phyloP scores from a whole-genome alignment of 2,113 vertebrate genomes.

The Bombycilla garrulus region DNA sequence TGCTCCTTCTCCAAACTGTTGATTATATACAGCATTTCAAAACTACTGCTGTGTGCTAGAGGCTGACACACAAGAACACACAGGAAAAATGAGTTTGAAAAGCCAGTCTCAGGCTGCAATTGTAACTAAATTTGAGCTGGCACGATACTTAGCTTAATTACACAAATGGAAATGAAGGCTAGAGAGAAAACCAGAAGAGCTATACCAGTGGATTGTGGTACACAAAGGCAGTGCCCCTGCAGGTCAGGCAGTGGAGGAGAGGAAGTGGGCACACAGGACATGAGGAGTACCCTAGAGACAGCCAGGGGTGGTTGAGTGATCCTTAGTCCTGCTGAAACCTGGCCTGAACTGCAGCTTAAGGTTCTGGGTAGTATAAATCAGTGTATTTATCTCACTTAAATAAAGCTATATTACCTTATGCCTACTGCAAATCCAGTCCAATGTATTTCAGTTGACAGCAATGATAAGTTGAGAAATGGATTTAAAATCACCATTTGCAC shows the following conservation, averaged over 20 bases:
- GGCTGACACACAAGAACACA: background rate
- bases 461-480: background rate
- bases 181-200: background rate
- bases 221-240: background rate
- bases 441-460: background rate
- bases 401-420: background rate
- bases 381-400: background rate
- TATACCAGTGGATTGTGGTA: background rate
- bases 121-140: background rate
- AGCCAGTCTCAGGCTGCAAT: background rate
- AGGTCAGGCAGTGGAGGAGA: background rate
- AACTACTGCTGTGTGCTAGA: background rate
- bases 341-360: background rate
- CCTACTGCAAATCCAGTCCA: background rate
- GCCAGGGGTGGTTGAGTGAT: background rate
- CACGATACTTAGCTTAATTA: background rate
- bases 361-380: background rate
- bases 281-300: background rate
- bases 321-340: fast-evolving
- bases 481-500: background rate
- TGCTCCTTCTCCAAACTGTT: background rate
- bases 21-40: background rate
- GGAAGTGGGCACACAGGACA: background rate
- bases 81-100: background rate
- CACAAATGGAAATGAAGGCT: background rate